Percentiles rank a stretch among this genome's conserved stretches.
phyloP scores from a whole-genome alignment of 1,140 invertebrate species.

The Scylla paramamosain region DNA sequence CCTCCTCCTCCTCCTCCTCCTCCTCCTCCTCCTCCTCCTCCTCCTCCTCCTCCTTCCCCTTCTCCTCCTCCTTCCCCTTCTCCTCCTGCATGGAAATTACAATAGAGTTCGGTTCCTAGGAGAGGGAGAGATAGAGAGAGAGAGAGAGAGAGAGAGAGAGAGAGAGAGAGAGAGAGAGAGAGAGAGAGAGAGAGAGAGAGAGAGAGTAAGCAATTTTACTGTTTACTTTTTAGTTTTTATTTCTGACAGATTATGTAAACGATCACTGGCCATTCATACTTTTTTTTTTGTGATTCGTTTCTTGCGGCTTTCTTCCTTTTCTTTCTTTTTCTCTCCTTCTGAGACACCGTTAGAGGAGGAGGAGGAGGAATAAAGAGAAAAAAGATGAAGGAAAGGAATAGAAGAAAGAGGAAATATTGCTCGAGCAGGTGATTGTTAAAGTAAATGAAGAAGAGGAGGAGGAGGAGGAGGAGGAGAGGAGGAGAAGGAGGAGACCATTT shows the following conservation, averaged over 20 bases:
- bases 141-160: conserved; percentile 9
- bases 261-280: too few species aligned
- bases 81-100: background rate
- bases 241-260: too few species aligned
- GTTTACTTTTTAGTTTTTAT: too few species aligned
- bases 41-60: background rate
- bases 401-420: background rate
- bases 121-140: conserved; percentile 2
- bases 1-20: background rate
- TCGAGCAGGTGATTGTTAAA: background rate
- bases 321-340: too few species aligned
- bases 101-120: too few species aligned
- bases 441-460: background rate
- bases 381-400: background rate
- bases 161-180: too few species aligned
- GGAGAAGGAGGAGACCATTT: background rate
- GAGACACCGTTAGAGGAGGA: too few species aligned
- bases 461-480: conserved; percentile 24
- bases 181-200: too few species aligned
- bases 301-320: too few species aligned
- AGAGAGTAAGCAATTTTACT: too few species aligned
- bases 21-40: background rate
- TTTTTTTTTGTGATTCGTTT: too few species aligned
- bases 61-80: background rate
- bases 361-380: background rate